These are phyloP conservation scores for Alces alces DNA, from an alignment of 2,113 vertebrate genomes.

Conservation along the genomic window DNA sequence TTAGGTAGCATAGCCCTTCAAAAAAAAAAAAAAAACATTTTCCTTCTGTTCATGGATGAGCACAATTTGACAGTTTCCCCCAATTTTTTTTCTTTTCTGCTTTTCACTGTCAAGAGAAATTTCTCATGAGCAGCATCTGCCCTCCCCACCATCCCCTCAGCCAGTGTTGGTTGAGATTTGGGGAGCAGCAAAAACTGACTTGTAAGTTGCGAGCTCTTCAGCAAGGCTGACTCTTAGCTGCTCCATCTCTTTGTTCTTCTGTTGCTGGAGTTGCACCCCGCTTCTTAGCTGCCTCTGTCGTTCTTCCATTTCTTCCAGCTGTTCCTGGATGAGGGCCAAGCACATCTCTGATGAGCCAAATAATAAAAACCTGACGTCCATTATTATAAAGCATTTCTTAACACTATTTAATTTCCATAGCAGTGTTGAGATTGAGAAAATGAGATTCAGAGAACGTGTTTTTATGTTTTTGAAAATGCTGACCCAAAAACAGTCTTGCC, in stretches of 20 bases:
- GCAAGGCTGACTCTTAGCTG: constrained; percentile 85
- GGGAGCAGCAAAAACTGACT: constrained; percentile 76
- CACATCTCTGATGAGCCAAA: constrained; percentile 9
- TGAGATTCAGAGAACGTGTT: not conserved
- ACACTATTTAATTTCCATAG: not conserved
- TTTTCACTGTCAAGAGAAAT: not conserved
- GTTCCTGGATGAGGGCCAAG: constrained; percentile 81
- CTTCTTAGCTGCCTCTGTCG: constrained; percentile 87
- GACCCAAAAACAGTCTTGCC: not conserved
- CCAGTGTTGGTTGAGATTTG: not conserved
- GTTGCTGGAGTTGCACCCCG: constrained; percentile 87
- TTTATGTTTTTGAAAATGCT: not conserved
- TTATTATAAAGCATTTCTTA: not conserved
- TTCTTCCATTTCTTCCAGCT: constrained; percentile 88
- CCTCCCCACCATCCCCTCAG: constrained; percentile 4
- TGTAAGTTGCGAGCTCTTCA: constrained; percentile 86
- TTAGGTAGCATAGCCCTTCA: constrained; percentile 67
- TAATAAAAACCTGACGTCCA: not conserved
- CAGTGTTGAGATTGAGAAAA: not conserved
- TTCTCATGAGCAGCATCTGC: not conserved
- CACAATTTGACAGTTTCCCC: constrained; percentile 2
- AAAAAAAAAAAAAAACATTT: constrained; percentile 49
- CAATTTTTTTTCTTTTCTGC: not conserved
- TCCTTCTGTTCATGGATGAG: constrained; percentile 11
- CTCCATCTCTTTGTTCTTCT: constrained; percentile 89